Base-by-base conservation (phyloP, 2,113 vertebrate genomes). In the Pyrgilauda ruficollis region DNA sequence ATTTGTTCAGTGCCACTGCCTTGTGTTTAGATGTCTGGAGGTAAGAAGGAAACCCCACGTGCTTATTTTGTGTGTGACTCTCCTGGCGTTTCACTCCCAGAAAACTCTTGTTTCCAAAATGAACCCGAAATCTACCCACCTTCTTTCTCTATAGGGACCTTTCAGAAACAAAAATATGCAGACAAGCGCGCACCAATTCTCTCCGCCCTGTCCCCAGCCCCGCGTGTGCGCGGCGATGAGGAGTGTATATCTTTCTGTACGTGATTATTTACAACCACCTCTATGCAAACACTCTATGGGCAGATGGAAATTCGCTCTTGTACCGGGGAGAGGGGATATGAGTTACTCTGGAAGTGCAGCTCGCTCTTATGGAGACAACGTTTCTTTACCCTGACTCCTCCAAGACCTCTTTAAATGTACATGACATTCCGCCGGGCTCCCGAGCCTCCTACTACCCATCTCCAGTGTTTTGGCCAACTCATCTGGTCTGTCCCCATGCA, bases 301-400 rank as follows among this genome's bases (percentile, higher is more conserved):
- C 64, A 92, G 88, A 73, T 80, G 75, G 94, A 76, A 90, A 94
- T 86, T 85, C 86, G 9, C 83, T 90, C 47, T 76, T 18, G 23
- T n/a, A 28, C 8, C 2, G 37, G 33, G 37, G 44, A 63, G 27
- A 24, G 15, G 22, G 33, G 24, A 11, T 16, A 46, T 7, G 47
- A 35, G 69, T 69, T 79, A 44, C 55, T 6, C 64, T 27, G 47
- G 37, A 66, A 75, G 20, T 2, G 47, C 33, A 62, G 20, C 41
- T 82, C 24, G 8, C 66, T 46, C 15, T 24, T 16, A 46, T 1
- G 3, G 53, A 64, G 28, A 22, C 67, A 31, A 12, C 6, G 1
- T 47, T 74, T 31, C 64, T 20, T 33, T 11, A 2, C 9, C 49
- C 27, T 5, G 24, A 19, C 35, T 68, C 43, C 18, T 43, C 7